Evolutionary conservation across 2,113 vertebrate species (phyloP), one percentile per base, ranked within the genome.

Genomic region (Haplochromis burtoni): DNA sequence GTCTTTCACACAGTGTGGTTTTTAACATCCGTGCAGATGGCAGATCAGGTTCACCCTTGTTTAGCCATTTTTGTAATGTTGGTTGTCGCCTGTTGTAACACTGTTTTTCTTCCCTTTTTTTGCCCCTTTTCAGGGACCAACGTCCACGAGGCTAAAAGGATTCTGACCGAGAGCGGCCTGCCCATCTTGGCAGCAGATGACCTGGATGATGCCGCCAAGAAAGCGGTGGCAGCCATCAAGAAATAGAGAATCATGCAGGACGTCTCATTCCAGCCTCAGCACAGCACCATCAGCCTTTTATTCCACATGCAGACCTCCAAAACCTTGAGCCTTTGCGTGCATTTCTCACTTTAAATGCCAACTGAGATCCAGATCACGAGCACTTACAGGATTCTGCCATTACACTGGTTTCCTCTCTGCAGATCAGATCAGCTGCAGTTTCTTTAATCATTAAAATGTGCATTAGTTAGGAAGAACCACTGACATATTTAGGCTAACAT

Each of bases 161-260:
- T 99, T 21, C 96, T 99, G 91, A 95, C 8, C 0, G 97, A 97
- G 88, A 99, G 98, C 2, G 98, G 99, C 0, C 97, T 99, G 59
- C 98, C 98, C 82, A 99, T 99, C 94, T 97, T 94, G 0, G 87
- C 98, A 1, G 99, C 99, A 5, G 94, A 47, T 0, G 95, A 99
- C 95, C 96, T 99, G 82, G 98, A 99, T 21, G 98, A 99, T 29
- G 99, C 98, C 1, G 99, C 99, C 26, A 97, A 90, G 96, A 99
- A 99, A 90, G 98, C 97, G 0, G 98, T 99, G 90, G 98, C 97
- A 8, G 96, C 97, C 4, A 97, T 99, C 91, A 97, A 84, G 92
- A 98, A 98, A 84, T 98, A 95, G 93, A 61, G 79, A 55, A 7
- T 38, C 7, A 7, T 10, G 4, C 17, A 76, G 31, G 24, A 80